A percentile compares a stretch with the other conserved stretches of the same genome.
These are phyloP conservation scores for Vireo griseus DNA, from an alignment of 2,797 vertebrate genomes.

Conservation along the genomic window DNA sequence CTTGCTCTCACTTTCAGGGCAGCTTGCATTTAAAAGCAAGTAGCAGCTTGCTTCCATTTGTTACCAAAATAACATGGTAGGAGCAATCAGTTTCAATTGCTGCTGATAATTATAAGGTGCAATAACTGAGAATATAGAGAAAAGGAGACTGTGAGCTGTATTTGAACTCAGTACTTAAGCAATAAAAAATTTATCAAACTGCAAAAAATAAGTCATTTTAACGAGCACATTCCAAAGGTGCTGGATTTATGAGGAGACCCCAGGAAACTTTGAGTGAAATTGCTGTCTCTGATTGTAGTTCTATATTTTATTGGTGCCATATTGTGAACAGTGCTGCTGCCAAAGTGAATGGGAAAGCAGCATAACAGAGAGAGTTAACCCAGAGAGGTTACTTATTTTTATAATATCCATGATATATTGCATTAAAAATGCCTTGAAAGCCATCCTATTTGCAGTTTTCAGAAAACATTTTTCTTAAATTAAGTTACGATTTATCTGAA, in stretches of 20 bases:
- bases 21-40: conserved; percentile 32
- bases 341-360: conserved; percentile 39
- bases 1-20: neutral
- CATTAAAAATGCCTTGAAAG: conserved; percentile 73
- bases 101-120: conserved; percentile 65
- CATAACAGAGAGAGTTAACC: conserved; percentile 24
- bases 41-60: conserved; percentile 49
- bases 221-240: conserved; percentile 71
- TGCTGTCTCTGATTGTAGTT: conserved; percentile 67
- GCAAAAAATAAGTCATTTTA: conserved; percentile 66
- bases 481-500: conserved; percentile 86
- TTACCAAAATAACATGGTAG: conserved; percentile 56
- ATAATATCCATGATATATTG: conserved; percentile 20
- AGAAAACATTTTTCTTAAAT: conserved; percentile 81
- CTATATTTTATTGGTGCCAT: conserved; percentile 68
- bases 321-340: conserved; percentile 57
- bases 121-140: conserved; percentile 44
- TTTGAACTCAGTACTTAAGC: conserved; percentile 65
- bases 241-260: conserved; percentile 70
- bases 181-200: conserved; percentile 68
- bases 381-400: conserved; percentile 26
- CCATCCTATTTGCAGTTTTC: conserved; percentile 81
- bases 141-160: conserved; percentile 42
- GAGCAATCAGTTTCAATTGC: conserved; percentile 47
- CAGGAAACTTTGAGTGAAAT: conserved; percentile 67